Percentiles rank a stretch among this genome's conserved stretches.
These are phyloP conservation scores for Dromiciops gliroides DNA, from an alignment of 2,113 vertebrate genomes.

Conservation along the genomic window DNA sequence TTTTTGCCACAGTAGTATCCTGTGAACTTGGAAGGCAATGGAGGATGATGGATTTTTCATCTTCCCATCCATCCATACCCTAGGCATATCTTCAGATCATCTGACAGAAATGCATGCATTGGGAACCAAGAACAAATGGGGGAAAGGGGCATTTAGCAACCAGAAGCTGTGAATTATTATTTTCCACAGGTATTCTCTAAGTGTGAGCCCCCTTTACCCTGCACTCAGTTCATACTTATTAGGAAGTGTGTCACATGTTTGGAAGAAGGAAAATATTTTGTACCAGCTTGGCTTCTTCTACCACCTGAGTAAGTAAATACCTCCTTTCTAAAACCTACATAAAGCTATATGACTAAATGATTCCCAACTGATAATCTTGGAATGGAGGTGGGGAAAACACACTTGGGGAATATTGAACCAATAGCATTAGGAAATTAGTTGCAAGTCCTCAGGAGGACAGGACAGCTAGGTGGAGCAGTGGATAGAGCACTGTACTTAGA, in stretches of 20 bases:
- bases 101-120: no score
- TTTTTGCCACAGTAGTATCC: neutral
- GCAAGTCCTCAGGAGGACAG: neutral
- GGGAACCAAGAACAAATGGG: neutral
- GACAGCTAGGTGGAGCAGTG: no score
- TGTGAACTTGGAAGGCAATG: neutral
- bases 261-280: neutral
- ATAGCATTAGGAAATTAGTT: neutral
- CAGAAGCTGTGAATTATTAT: neutral
- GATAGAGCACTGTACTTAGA: neutral
- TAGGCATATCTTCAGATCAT: neutral
- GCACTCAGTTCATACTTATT: neutral
- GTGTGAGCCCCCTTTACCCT: neutral
- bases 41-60: neutral
- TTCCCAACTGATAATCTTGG: neutral
- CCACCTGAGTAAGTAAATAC: neutral
- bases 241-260: neutral
- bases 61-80: neutral
- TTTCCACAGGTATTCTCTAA: neutral
- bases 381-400: no score
- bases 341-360: neutral
- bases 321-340: neutral
- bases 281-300: neutral
- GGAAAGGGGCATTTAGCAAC: neutral
- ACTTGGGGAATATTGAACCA: neutral